Evolutionary conservation across 2,888 invertebrate genomes (phyloP).

Genomic region (Diplolepis rosae): DNA sequence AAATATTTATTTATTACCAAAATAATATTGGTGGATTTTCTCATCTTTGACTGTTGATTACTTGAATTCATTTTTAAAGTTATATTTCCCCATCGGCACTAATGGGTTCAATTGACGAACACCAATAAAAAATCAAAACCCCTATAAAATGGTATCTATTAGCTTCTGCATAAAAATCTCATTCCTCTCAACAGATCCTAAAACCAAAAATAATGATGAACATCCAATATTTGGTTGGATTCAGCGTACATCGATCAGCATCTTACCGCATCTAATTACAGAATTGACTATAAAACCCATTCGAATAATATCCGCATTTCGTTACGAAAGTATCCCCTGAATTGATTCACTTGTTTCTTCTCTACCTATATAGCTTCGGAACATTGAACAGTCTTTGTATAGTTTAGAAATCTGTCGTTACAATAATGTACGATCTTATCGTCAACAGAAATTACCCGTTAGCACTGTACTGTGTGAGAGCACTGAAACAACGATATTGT

Average conservation of each 20-base stretch:
- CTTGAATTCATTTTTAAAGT: too few species aligned
- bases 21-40: too few species aligned
- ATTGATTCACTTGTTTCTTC: conserved; percentile 51
- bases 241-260: not conserved
- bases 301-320: conserved; percentile 30
- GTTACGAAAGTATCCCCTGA: conserved; percentile 42
- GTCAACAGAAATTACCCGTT: conserved; percentile 61
- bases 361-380: conserved; percentile 62
- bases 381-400: conserved; percentile 65
- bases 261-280: conserved; percentile 48
- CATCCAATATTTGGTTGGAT: not conserved
- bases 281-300: conserved; percentile 67
- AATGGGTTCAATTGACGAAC: conserved; percentile 5
- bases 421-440: conserved; percentile 16
- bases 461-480: conserved; percentile 59
- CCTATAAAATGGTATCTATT: not conserved
- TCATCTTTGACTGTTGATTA: too few species aligned
- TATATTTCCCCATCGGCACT: not conserved
- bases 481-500: conserved; percentile 54
- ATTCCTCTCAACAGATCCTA: not conserved
- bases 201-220: not conserved
- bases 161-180: not conserved
- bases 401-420: conserved; percentile 49
- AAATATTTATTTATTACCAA: too few species aligned
- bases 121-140: not conserved